These are phyloP conservation scores for Anser brachyrhynchus DNA, from an alignment of 2,113 vertebrate genomes.

Conservation along the genomic window DNA sequence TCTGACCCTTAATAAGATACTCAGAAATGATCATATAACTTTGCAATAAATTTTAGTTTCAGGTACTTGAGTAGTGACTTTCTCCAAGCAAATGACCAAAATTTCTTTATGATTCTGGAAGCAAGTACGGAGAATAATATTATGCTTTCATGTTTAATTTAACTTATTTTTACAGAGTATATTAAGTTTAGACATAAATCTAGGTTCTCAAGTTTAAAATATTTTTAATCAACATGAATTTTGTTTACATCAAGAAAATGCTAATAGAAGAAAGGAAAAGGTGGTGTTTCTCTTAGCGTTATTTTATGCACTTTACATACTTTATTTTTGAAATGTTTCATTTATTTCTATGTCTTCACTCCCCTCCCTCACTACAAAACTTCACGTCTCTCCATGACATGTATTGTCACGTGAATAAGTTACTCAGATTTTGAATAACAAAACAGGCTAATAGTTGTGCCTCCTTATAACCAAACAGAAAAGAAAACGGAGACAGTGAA, in stretches of 20 bases:
- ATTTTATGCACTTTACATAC: accelerated
- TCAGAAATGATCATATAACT: neutral
- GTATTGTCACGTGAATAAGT: accelerated
- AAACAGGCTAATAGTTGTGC: neutral
- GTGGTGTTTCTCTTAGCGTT: neutral
- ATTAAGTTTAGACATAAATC: neutral
- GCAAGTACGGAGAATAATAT: neutral
- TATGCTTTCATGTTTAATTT: neutral
- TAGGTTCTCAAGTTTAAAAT: neutral
- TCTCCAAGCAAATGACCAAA: neutral
- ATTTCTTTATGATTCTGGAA: neutral
- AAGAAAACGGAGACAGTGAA: neutral
- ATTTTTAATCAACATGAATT: neutral
- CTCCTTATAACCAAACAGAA: neutral
- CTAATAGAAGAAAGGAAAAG: neutral
- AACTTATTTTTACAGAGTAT: neutral
- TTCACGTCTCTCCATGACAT: too few relatives aligned
- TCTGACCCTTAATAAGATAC: neutral
- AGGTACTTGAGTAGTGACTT: neutral
- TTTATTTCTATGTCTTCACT: too few relatives aligned
- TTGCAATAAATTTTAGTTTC: neutral
- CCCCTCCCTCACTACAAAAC: accelerated
- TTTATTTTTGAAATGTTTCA: neutral
- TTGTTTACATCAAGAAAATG: neutral
- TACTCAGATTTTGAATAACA: accelerated